Evolutionary conservation across 2,888 invertebrate genomes (phyloP).

Genomic region (Drosophila austrosaltans): DNA sequence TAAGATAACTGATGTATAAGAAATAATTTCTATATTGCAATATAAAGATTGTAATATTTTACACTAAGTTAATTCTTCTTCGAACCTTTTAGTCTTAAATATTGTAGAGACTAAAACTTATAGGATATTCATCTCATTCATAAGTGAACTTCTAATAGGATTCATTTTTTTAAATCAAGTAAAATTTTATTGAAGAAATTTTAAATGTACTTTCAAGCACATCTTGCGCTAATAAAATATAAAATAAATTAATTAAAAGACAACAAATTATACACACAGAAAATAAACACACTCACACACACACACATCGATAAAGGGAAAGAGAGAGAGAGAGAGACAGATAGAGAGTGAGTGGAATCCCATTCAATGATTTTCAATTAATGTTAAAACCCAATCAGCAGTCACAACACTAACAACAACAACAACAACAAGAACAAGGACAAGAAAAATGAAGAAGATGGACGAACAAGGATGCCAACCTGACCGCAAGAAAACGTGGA

Average conservation of each 20-base stretch:
- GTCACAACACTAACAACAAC: slow-evolving; percentile 24
- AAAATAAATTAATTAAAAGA: slow-evolving; percentile 50
- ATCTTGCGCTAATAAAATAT: slow-evolving; percentile 32
- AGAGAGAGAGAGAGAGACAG: slow-evolving; percentile 15
- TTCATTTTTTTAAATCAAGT: background rate
- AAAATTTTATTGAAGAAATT: background rate
- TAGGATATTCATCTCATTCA: too few species aligned
- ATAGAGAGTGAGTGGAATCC: slow-evolving; percentile 24
- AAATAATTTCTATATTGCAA: too few species aligned
- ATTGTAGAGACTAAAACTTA: too few species aligned
- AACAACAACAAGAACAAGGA: slow-evolving; percentile 22
- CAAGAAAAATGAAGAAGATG: too few species aligned
- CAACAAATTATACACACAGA: slow-evolving; percentile 28
- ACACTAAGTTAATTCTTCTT: too few species aligned
- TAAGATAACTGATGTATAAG: too few species aligned
- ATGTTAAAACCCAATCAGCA: slow-evolving; percentile 51
- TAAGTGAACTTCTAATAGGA: too few species aligned
- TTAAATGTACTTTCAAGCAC: slow-evolving; percentile 26
- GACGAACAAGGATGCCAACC: slow-evolving; percentile 12
- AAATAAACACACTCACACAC: background rate
- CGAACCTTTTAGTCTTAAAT: too few species aligned
- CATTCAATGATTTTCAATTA: slow-evolving; percentile 69
- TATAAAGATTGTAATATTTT: too few species aligned
- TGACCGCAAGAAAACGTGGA: slow-evolving; percentile 37
- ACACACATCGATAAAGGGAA: background rate